These are phyloP conservation scores for Papilio aristodemus DNA, from an alignment of 1,140 invertebrate species.

Conservation along the genomic window DNA sequence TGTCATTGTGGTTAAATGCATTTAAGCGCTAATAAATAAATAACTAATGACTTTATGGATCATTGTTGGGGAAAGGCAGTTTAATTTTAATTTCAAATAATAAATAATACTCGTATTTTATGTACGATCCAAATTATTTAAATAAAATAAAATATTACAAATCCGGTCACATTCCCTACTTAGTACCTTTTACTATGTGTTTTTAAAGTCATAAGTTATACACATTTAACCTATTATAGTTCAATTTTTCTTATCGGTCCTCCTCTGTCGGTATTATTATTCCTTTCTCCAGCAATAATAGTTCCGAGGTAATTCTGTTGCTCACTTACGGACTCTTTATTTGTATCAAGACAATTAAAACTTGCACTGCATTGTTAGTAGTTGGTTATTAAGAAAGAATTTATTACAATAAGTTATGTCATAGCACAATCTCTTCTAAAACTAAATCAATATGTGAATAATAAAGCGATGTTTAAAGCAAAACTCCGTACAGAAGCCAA, in stretches of 20 bases:
- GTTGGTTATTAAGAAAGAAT: no score
- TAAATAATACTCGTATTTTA: not conserved
- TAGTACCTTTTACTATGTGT: not conserved
- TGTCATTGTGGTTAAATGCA: conserved; percentile 18
- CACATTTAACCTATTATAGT: no score
- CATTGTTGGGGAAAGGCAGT: not conserved
- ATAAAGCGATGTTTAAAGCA: conserved; percentile 25
- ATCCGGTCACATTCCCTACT: no score
- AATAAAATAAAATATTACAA: no score
- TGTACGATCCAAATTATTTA: no score
- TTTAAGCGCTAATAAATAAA: conserved; percentile 16
- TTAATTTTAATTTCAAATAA: conserved; percentile 7
- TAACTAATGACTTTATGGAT: conserved; percentile 2
- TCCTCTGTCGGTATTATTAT: not conserved
- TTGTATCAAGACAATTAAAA: no score
- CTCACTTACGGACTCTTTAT: no score
- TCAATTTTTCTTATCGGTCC: not conserved
- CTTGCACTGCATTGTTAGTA: no score
- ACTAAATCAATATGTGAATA: conserved; percentile 18
- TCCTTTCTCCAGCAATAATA: not conserved
- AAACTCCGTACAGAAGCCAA: conserved; percentile 32
- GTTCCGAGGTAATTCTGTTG: not conserved
- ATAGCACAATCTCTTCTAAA: not conserved
- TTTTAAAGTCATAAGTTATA: not conserved
- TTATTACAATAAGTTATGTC: not conserved